Percentiles rank a stretch among this genome's conserved stretches.
Evolutionary conservation across 2,113 vertebrate species (phyloP).

Genomic region (Tinamus guttatus): DNA sequence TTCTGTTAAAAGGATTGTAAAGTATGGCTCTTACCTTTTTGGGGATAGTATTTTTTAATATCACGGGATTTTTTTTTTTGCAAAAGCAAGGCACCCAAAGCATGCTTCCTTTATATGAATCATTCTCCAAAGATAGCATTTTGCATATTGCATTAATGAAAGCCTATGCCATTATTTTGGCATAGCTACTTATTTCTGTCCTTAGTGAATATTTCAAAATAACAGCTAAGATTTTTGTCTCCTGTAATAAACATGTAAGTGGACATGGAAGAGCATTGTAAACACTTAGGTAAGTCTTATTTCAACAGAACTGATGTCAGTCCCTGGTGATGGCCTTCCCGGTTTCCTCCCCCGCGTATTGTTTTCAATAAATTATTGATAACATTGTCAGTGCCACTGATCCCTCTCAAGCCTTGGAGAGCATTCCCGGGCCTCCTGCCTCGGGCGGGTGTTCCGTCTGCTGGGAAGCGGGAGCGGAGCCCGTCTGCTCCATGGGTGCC

Average conservation of each 20-base stretch:
- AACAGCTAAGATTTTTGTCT: neutral
- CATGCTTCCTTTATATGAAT: neutral
- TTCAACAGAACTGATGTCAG: neutral
- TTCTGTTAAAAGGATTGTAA: neutral
- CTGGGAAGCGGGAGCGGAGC: neutral
- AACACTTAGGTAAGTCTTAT: neutral
- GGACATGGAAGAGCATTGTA: neutral
- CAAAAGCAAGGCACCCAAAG: neutral
- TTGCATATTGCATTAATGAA: fast-evolving
- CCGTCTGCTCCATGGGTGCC: neutral
- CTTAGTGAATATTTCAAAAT: fast-evolving
- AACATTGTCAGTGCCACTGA: neutral
- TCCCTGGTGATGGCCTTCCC: neutral
- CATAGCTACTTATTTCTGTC: neutral
- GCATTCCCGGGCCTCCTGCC: neutral
- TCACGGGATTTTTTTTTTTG: neutral
- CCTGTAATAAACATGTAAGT: neutral
- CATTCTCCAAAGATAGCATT: neutral
- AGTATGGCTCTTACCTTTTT: neutral
- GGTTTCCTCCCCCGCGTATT: neutral
- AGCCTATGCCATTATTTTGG: neutral
- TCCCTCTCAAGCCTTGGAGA: neutral
- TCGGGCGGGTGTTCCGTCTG: neutral
- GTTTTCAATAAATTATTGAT: neutral
- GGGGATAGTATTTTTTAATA: neutral